Conservation (phyloP, 2,113 vertebrate genomes). For the Lycaon pictus region DNA sequence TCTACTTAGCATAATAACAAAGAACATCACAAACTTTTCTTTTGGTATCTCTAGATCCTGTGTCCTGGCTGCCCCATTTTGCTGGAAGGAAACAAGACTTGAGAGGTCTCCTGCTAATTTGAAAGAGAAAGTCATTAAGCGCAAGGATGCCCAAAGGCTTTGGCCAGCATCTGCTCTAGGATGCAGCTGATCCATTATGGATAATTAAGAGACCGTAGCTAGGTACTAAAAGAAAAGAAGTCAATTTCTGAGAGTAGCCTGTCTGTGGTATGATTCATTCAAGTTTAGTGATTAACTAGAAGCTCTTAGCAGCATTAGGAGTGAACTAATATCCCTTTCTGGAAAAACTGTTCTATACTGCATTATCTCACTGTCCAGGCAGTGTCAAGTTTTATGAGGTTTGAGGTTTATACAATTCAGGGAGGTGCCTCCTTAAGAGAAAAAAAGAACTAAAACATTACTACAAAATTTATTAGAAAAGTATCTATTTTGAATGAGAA, state of each 20-base stretch:
- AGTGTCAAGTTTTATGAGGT: neutral
- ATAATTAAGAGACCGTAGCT: conserved; percentile 48
- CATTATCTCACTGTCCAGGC: neutral
- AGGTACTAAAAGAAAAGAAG: conserved; percentile 55
- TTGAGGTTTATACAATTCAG: neutral
- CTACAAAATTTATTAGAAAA: conserved; percentile 32
- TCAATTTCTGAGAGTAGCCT: conserved; percentile 47
- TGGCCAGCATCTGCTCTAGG: conserved; percentile 64
- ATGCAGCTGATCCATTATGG: conserved; percentile 30
- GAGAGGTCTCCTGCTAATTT: conserved; percentile 44
- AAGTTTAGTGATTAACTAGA: conserved; percentile 42
- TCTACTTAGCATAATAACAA: neutral
- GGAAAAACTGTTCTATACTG: neutral
- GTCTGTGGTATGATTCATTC: conserved; percentile 36
- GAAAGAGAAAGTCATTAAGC: conserved; percentile 59
- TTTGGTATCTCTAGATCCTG: neutral
- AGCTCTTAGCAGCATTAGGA: neutral
- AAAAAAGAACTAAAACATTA: neutral
- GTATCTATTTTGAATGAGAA: conserved; percentile 23
- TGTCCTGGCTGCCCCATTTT: neutral
- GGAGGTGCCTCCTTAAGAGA: neutral
- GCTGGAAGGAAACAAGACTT: conserved; percentile 16
- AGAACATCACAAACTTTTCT: conserved; percentile 48
- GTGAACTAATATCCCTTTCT: neutral
- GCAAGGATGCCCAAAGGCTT: conserved; percentile 61